Percentiles rank a stretch among this genome's conserved stretches.
phyloP scores from a whole-genome alignment of 2,888 invertebrate genomes.

The Eupithecia subfuscata region DNA sequence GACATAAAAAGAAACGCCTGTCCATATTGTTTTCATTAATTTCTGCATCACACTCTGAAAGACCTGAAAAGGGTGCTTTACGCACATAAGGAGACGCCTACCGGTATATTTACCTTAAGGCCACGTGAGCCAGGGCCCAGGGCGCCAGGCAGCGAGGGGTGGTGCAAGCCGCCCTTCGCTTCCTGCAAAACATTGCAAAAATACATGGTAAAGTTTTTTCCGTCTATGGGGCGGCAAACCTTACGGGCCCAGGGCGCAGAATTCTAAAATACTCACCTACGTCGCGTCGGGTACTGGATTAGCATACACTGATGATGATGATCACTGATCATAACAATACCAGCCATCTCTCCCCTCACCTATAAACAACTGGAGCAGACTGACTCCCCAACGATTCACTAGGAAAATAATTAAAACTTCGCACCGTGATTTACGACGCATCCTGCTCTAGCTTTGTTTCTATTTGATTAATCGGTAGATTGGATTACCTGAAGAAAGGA shows the following conservation, averaged over 20 bases:
- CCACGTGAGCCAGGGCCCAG: too few species aligned
- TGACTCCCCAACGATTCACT: constrained; percentile 42
- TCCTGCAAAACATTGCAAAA: too few species aligned
- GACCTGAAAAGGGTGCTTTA: not conserved
- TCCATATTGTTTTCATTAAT: not conserved
- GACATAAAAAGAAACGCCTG: too few species aligned
- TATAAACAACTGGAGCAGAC: constrained; percentile 37
- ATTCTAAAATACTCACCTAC: too few species aligned
- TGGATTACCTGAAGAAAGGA: constrained; percentile 13
- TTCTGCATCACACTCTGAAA: not conserved
- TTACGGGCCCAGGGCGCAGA: too few species aligned
- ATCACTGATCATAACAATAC: not conserved
- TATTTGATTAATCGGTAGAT: constrained; percentile 42
- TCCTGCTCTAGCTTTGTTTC: constrained; percentile 44
- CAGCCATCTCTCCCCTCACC: constrained; percentile 15
- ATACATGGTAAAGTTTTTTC: too few species aligned
- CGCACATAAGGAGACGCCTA: not conserved
- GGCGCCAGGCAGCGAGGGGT: too few species aligned
- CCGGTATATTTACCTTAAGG: too few species aligned
- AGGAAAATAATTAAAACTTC: constrained; percentile 55
- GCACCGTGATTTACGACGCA: constrained; percentile 49
- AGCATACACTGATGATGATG: too few species aligned
- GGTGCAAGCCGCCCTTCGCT: too few species aligned
- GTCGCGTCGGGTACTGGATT: too few species aligned
- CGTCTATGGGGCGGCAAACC: too few species aligned